Conservation (phyloP, 2,797 vertebrate genomes). For the Schizothorax lantsangensis region DNA sequence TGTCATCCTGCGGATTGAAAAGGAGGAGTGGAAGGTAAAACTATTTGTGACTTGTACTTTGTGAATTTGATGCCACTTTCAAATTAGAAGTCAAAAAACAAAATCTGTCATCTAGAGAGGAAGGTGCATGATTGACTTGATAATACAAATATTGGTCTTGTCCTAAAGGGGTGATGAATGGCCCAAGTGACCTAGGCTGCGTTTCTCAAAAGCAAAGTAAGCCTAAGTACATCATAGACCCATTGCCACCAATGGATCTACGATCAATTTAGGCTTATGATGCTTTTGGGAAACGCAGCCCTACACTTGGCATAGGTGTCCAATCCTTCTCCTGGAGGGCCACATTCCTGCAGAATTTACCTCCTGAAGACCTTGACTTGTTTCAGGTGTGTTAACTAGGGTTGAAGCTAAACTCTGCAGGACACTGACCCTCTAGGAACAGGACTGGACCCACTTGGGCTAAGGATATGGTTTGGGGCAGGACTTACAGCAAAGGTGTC, state of each 20-base stretch:
- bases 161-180: too few relatives aligned
- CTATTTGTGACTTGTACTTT: not conserved
- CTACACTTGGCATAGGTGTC: not conserved
- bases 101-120: not conserved
- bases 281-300: too few relatives aligned
- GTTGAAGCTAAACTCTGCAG: not conserved
- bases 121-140: not conserved
- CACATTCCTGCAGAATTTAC: not conserved
- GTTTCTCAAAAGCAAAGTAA: too few relatives aligned
- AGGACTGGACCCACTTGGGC: not conserved
- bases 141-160: not conserved
- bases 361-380: not conserved
- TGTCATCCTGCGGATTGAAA: conserved; percentile 87
- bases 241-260: too few relatives aligned
- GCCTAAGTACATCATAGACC: too few relatives aligned
- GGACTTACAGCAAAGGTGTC: not conserved
- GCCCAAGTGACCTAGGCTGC: too few relatives aligned
- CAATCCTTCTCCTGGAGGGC: not conserved
- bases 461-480: not conserved
- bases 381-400: not conserved
- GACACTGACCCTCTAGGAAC: not conserved
- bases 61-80: not conserved
- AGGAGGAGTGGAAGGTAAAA: conserved; percentile 96
- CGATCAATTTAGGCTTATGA: too few relatives aligned
- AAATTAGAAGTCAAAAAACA: not conserved